Base-by-base conservation (phyloP, 2,113 vertebrate genomes). In the Phoxinus phoxinus region DNA sequence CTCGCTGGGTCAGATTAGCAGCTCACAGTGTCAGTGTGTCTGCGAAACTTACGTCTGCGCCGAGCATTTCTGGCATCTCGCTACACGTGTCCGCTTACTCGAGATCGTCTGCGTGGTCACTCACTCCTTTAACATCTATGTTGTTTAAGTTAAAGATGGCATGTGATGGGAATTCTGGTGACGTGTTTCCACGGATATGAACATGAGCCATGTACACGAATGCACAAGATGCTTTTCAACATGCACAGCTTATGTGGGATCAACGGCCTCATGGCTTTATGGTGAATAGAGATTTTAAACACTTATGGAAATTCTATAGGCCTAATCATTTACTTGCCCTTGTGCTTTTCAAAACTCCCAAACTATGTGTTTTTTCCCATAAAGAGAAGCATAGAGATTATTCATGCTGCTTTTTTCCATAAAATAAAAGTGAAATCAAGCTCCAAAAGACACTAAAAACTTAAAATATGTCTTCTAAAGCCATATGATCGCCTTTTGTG, bases 1-100 rank as follows among this genome's bases (percentile, higher is more conserved):
- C 21, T 30, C 59, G 48, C 73, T 30, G 15, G 73, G 73, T 85
- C 76, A 61, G 51, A 85, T 80, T 81, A 85, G 75, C 75, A 44
- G 75, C 46, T 27, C 75, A 25, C 35, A 30, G 78, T 65, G 48
- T 85, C 35, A 75, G 73, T 30, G 71, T 37, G 74, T 59, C 27
- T 71, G 30, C 46, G 6, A 61, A 53, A 77, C 76, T 10, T 65
- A 84, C 2, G 6, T 32, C 41, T 51, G 46, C 6, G 53, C 44
- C 61, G 37, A 44, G 25, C 10, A 51, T 85, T 37, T 27, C 46
- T 67, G 73, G 21, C 32, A n/a, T 77, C 37, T 84, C 0, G 3
- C n/a, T 27, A 2, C 35, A 46, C 56, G 48, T 48, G 65, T 63
- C 44, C 21, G 8, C 82, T 48, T 21, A 72, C 69, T 72, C 73